phyloP scores from a whole-genome alignment of 1,140 invertebrate species.

The Coptotermes formosanus region DNA sequence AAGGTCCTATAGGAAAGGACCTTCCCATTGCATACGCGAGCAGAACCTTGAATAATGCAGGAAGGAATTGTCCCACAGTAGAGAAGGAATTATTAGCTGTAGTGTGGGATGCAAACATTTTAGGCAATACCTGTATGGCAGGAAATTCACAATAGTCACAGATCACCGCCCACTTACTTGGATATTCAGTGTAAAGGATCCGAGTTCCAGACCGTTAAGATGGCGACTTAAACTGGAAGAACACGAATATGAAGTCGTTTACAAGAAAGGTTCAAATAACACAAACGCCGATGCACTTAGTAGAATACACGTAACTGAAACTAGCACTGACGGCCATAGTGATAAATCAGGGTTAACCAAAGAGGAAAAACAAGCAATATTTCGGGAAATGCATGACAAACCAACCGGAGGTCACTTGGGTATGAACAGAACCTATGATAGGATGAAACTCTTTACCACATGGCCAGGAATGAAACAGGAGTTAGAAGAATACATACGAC shows the following conservation, averaged over 20 bases:
- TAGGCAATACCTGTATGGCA: constrained; percentile 49
- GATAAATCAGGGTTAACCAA: background rate
- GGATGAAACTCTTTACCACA: constrained; percentile 5
- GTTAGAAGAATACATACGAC: constrained; percentile 26
- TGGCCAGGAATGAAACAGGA: constrained; percentile 29
- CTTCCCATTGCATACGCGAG: constrained; percentile 41
- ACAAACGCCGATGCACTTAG: constrained; percentile 43
- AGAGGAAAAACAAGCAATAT: background rate
- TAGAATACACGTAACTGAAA: background rate
- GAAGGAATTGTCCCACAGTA: constrained; percentile 46
- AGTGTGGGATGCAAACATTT: constrained; percentile 50
- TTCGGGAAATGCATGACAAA: constrained; percentile 23
- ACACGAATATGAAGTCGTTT: constrained; percentile 48
- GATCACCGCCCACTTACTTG: constrained; percentile 54
- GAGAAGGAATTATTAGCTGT: constrained; percentile 56
- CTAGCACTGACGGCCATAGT: background rate
- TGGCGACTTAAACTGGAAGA: constrained; percentile 54
- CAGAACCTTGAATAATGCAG: constrained; percentile 41
- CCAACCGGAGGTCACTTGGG: constrained; percentile 30
- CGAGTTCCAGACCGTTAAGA: constrained; percentile 48
- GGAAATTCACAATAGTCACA: constrained; percentile 50
- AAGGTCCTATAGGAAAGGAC: constrained; percentile 35
- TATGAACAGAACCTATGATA: background rate
- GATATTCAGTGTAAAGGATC: constrained; percentile 50
- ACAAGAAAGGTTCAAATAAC: constrained; percentile 46